phyloP scores from a whole-genome alignment of 1,140 invertebrate species.

The Doryteuthis pealeii region DNA sequence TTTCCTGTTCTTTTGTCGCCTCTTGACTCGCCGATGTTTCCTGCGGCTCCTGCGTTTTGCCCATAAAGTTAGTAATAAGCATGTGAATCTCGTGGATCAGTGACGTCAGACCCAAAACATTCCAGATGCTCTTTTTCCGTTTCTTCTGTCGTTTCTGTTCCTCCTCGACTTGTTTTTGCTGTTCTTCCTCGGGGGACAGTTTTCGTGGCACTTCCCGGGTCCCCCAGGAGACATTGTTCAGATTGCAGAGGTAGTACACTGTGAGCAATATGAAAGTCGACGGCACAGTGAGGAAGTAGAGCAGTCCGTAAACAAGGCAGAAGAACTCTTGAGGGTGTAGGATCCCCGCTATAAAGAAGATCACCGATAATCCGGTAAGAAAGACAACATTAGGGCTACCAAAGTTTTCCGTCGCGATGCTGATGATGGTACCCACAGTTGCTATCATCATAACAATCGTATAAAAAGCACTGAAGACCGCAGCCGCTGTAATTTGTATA shows the following conservation, averaged over 20 bases:
- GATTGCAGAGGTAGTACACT: conserved; percentile 95
- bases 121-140: conserved; percentile 43
- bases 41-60: conserved; percentile 28
- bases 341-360: conserved; percentile 94
- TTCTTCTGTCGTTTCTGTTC: conserved; percentile 46
- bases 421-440: conserved; percentile 54
- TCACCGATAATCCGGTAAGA: conserved; percentile 58
- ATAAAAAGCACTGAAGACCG: conserved; percentile 62
- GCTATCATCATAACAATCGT: conserved; percentile 58
- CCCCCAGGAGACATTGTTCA: conserved; percentile 98
- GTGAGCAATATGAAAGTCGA: conserved; percentile 97
- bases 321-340: conserved; percentile 98
- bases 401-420: conserved; percentile 53
- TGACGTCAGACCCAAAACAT: conserved; percentile 36
- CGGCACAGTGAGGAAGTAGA: conserved; percentile 95
- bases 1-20: conserved; percentile 19
- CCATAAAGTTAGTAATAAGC: conserved; percentile 40
- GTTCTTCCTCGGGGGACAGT: conserved; percentile 45
- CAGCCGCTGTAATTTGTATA: conserved; percentile 88
- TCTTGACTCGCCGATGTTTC: conserved; percentile 6
- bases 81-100: conserved; percentile 44
- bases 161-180: conserved; percentile 31
- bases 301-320: conserved; percentile 91
- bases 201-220: conserved; percentile 93
- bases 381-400: conserved; percentile 53